A percentile compares a stretch with the other conserved stretches of the same genome.
phyloP scores from a whole-genome alignment of 2,888 invertebrate genomes.

The Catocala nupta region DNA sequence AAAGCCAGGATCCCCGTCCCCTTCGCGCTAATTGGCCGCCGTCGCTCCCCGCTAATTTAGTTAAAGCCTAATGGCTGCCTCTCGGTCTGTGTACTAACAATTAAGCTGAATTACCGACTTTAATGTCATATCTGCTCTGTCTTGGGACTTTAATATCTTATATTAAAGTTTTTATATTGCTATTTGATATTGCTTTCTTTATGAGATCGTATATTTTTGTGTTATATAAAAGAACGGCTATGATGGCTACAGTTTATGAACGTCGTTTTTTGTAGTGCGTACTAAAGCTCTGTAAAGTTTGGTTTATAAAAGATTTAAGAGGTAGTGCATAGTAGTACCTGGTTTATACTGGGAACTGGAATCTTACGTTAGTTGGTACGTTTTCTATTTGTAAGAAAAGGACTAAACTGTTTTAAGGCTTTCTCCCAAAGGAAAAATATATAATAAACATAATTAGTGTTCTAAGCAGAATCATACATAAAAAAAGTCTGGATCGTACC shows the following conservation, averaged over 20 bases:
- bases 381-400: too few relatives aligned
- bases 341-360: too few relatives aligned
- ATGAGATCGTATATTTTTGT: not conserved
- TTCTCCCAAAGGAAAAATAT: too few relatives aligned
- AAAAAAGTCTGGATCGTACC: too few relatives aligned
- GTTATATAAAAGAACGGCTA: not conserved
- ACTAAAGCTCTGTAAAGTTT: too few relatives aligned
- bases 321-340: too few relatives aligned
- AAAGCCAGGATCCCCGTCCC: not conserved
- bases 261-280: not conserved
- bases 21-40: conserved; percentile 55
- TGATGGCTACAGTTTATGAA: not conserved
- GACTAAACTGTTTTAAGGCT: too few relatives aligned
- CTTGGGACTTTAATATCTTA: not conserved
- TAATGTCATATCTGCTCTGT: conserved; percentile 38
- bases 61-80: conserved; percentile 67
- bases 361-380: too few relatives aligned
- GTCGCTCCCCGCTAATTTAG: conserved; percentile 61
- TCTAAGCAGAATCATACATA: too few relatives aligned
- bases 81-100: conserved; percentile 66
- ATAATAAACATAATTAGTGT: too few relatives aligned
- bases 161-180: conserved; percentile 1
- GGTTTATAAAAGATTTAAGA: too few relatives aligned
- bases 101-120: conserved; percentile 47
- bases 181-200: not conserved